phyloP scores from a whole-genome alignment of 2,113 vertebrate species.

The Tautogolabrus adspersus region DNA sequence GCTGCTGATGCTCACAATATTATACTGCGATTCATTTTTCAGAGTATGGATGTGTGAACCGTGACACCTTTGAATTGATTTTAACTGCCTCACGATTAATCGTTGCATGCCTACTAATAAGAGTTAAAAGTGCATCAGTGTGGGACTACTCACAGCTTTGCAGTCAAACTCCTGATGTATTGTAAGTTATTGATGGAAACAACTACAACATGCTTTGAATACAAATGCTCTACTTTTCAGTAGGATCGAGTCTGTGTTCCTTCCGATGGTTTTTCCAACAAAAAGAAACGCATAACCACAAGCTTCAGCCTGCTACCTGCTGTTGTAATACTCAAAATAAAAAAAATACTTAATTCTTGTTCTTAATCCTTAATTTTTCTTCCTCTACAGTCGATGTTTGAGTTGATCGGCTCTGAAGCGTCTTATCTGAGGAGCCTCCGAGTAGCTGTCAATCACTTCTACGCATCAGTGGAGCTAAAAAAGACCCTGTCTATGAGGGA shows the following conservation, averaged over 20 bases:
- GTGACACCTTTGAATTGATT: no score
- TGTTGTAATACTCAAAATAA: no score
- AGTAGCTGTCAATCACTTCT: constrained; percentile 81
- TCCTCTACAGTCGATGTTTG: constrained; percentile 81
- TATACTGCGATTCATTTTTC: no score
- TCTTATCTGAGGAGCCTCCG: constrained; percentile 85
- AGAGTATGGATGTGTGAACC: no score
- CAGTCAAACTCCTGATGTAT: no score
- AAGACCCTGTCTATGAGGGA: constrained; percentile 72
- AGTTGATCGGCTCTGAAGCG: constrained; percentile 85
- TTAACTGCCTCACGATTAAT: no score
- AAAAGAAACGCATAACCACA: not conserved
- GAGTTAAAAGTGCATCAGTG: not conserved
- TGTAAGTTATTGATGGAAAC: not conserved
- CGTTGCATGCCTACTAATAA: no score
- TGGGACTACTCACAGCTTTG: no score
- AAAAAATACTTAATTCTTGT: not conserved
- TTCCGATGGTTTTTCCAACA: not conserved
- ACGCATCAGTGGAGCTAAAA: constrained; percentile 64
- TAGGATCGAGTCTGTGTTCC: not conserved
- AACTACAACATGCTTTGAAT: not conserved
- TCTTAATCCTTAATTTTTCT: not conserved
- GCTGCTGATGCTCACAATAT: no score
- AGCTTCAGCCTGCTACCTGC: not conserved
- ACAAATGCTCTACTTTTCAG: not conserved